phyloP scores from a whole-genome alignment of 2,797 vertebrate genomes.

The Thripadectes ignobilis region DNA sequence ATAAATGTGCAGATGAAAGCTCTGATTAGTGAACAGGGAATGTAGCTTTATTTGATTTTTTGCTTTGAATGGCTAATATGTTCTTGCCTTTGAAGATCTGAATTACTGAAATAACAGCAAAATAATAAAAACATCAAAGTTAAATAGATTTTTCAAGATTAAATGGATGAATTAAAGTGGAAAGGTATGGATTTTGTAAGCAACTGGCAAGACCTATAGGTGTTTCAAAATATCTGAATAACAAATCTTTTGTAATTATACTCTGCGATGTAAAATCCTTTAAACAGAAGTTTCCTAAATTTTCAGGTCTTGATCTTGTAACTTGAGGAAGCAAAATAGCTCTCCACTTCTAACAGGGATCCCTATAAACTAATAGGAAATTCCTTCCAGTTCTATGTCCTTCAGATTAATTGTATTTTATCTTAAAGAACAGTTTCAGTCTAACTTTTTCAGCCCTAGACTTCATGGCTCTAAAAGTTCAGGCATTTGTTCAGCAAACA shows the following conservation, averaged over 20 bases:
- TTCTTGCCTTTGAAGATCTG: constrained; percentile 53
- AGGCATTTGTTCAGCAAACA: neutral
- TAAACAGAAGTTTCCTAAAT: neutral
- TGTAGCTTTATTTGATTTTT: constrained; percentile 26
- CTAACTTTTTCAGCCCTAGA: neutral
- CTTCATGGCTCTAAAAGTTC: neutral
- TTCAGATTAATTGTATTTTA: neutral
- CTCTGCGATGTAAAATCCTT: neutral
- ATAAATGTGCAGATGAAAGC: constrained; percentile 43
- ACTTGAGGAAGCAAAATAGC: neutral
- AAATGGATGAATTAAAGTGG: constrained; percentile 11
- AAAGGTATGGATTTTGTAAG: neutral
- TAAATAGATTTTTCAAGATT: constrained; percentile 30
- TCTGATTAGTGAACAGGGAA: constrained; percentile 6
- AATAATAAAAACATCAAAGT: constrained; percentile 50
- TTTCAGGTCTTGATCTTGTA: neutral
- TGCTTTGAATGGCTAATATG: constrained; percentile 13
- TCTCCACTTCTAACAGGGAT: neutral
- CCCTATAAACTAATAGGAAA: neutral
- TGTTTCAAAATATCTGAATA: neutral
- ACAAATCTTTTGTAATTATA: neutral
- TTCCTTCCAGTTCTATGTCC: neutral
- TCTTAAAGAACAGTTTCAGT: neutral
- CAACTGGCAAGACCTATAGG: neutral
- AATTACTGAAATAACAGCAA: constrained; percentile 22